phyloP scores from a whole-genome alignment of 2,888 invertebrate species.

The Cephus pulcher region DNA sequence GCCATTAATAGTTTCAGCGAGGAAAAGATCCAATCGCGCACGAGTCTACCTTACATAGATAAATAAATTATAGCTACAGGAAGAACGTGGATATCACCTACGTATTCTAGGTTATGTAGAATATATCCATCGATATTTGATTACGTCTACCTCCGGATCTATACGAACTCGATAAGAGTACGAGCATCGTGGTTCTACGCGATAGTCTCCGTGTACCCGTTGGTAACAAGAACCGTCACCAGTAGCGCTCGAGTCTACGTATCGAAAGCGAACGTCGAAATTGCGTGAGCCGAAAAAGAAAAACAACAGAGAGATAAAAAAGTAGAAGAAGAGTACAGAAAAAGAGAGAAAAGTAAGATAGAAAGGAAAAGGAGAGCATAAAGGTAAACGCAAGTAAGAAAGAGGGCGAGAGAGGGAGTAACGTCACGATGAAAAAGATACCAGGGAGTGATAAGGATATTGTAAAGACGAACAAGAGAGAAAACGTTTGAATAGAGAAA shows the following conservation, averaged over 20 bases:
- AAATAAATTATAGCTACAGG: not conserved
- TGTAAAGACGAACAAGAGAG: not conserved
- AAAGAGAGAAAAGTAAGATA: not conserved
- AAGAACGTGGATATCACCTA: not conserved
- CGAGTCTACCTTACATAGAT: not conserved
- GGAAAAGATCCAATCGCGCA: not conserved
- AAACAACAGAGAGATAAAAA: not conserved
- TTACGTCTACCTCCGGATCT: not conserved
- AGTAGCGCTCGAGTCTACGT: not conserved
- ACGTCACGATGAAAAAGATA: not conserved
- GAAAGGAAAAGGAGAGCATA: not conserved
- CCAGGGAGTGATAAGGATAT: not conserved
- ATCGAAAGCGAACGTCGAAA: conserved; percentile 6
- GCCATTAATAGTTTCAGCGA: not conserved
- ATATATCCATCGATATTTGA: not conserved
- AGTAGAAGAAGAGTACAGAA: not conserved
- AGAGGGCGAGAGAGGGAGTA: not conserved
- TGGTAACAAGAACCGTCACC: not conserved
- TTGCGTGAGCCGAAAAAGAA: not conserved
- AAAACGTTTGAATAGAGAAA: too few species aligned
- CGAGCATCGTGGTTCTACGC: not conserved
- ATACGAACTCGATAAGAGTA: not conserved
- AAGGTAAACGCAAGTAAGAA: not conserved
- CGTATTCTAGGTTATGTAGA: not conserved
- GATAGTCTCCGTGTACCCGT: not conserved